Evolutionary conservation across 2,888 invertebrate genomes (phyloP).

Genomic region (Lordiphosa fenestrarum): DNA sequence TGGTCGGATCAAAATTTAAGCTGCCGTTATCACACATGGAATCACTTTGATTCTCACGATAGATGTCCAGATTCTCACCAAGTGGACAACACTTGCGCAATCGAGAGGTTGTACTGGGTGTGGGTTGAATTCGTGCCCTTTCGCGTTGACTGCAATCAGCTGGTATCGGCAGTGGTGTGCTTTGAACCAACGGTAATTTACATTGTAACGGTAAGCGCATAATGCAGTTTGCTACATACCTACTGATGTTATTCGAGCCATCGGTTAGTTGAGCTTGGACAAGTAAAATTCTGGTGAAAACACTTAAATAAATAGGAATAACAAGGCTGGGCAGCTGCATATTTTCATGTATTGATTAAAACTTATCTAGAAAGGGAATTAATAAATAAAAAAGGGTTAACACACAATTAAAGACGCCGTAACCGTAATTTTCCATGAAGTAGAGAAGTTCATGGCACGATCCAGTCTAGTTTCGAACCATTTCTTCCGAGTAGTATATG

Average conservation of each 20-base stretch:
- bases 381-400: too few relatives aligned
- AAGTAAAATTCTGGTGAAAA: too few relatives aligned
- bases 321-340: too few relatives aligned
- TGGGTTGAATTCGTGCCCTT: constrained; percentile 63
- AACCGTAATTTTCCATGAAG: too few relatives aligned
- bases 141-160: constrained; percentile 73
- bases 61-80: constrained; percentile 73
- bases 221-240: too few relatives aligned
- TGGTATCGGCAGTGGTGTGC: constrained; percentile 27
- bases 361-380: too few relatives aligned
- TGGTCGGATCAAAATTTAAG: constrained; percentile 51
- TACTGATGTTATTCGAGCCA: constrained; percentile 2
- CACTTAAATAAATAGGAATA: too few relatives aligned
- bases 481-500: constrained; percentile 17
- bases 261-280: neutral
- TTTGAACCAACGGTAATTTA: too few relatives aligned
- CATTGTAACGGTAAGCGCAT: neutral
- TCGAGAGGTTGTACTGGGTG: constrained; percentile 74
- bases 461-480: neutral
- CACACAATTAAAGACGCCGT: too few relatives aligned
- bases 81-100: constrained; percentile 80
- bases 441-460: too few relatives aligned
- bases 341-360: too few relatives aligned
- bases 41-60: constrained; percentile 65
- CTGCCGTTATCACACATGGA: constrained; percentile 58